Base-by-base conservation (phyloP, 1,140 invertebrate species). In the Drosophila orena region DNA sequence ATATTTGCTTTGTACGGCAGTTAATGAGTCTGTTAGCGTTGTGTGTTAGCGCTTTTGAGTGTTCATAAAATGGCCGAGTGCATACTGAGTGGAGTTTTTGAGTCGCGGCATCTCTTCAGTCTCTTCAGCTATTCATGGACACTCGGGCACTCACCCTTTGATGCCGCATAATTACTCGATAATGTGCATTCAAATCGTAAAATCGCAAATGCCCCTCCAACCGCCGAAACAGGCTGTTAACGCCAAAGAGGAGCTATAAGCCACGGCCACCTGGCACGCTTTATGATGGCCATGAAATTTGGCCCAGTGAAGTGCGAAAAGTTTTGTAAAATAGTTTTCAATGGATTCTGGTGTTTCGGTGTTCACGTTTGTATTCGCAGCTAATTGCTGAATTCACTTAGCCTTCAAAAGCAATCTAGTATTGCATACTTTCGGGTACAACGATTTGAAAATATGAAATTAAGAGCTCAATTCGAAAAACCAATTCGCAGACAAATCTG, bases 11-110 rank as follows among this genome's bases (percentile, higher is more conserved):
- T 88, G 84, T 89, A 80, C 77, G 52, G 64, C 79, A 80, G 79
- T 88, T 88, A 88, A 88, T 88, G 84, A 88, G 79, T 83, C 79
- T 68, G 84, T 88, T 88, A 88, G 89, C 86, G 84, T 89, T 83
- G 86, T 88, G 83, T 89, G 84, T 84, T 74, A 70, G 79, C 77
- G 81, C 86, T 89, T 66, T 86, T 88, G 84, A 88, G 83, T 85
- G 81, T 86, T 86, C 81, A 86, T 86, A 86, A 85, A 85, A 77
- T 40, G 34, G 20, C 34, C 30, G 56, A 50, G 55, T 38, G 47
- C 61, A 76, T 60, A 52, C 22, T 56, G 30, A 72, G 68, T 53
- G 46, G 55, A 42, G 30, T 65, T 68, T 68, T 68, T 47, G 43
- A 70, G 47, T 54, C 46, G 37, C 17, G 17, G 42, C 42, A 20